phyloP scores from a whole-genome alignment of 92 coral and sea anemone species.

The Hydrozoanthus gracilis region DNA sequence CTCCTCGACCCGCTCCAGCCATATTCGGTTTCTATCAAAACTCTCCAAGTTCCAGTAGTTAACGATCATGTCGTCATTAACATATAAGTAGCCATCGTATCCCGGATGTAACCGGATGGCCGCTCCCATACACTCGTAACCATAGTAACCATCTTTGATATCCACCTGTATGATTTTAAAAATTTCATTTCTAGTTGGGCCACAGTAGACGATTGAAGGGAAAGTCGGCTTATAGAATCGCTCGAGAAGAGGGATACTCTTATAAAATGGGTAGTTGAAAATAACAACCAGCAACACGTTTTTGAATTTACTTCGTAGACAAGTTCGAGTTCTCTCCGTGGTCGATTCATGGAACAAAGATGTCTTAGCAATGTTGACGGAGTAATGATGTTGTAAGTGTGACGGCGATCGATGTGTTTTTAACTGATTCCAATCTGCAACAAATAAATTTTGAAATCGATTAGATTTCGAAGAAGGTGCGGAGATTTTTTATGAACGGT shows the following conservation, averaged over 20 bases:
- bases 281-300: conserved; percentile 70
- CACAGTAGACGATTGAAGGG: conserved; percentile 73
- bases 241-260: conserved; percentile 64
- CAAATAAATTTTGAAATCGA: too few species aligned
- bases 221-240: conserved; percentile 71
- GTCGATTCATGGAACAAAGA: too few species aligned
- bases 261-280: conserved; percentile 72
- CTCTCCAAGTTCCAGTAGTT: conserved; percentile 79
- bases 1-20: conserved; percentile 65
- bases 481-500: too few species aligned
- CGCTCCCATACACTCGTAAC: conserved; percentile 79
- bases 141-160: conserved; percentile 66
- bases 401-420: too few species aligned
- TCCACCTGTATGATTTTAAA: conserved; percentile 57
- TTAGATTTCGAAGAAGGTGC: too few species aligned
- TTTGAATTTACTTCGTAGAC: conserved; percentile 74
- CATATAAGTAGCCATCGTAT: conserved; percentile 77
- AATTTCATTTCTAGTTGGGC: conserved; percentile 53
- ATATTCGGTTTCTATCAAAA: conserved; percentile 64
- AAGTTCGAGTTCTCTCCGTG: neutral
- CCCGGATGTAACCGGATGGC: conserved; percentile 86
- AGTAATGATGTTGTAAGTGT: too few species aligned
- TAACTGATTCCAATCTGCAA: too few species aligned
- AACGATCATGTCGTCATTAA: conserved; percentile 78
- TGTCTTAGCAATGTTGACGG: too few species aligned